Evolutionary conservation across 2,797 vertebrate genomes (phyloP), one percentile per base, ranked within the genome.

Genomic region (Acanthopagrus latus): DNA sequence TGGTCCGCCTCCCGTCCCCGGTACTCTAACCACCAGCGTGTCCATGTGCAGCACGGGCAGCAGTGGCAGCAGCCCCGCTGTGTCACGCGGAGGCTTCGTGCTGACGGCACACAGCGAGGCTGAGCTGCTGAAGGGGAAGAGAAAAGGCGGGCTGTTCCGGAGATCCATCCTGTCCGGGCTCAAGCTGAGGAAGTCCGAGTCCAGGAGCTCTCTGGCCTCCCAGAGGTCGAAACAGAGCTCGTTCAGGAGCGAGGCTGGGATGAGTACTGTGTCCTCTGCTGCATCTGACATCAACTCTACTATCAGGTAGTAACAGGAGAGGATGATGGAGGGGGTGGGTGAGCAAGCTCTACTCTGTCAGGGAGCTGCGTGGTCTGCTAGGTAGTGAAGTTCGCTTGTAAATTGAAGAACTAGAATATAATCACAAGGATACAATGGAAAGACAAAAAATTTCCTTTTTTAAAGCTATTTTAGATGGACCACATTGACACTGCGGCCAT

Each of bases 141-240:
- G 97, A 86, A 98, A 98, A 84, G 96, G 98, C 1, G 97, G 98
- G 11, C 92, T 99, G 73, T 99, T 99, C 91, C 96, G 98, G 44
- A 96, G 98, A 82, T 98, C 98, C 12, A 96, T 99, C 89, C 94
- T 99, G 66, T 97, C 97, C 0, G 97, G 98, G 16, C 97, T 99
- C 85, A 98, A 98, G 92, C 94, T 99, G 74, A 97, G 98, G 76
- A 99, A 98, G 91, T 99, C 98, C 0, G 98, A 99, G 88, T 99
- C 98, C 79, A 97, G 98, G 94, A 99, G 97, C 90, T 99, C 98
- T 7, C 88, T 99, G 93, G 97, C 98, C 79, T 99, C 98, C 83
- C 98, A 99, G 87, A 94, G 98, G 86, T 99, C 98, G 86, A 99
- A 99, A 86, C 98, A 99, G 95, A 99, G 98, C 94, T 99, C 98